phyloP scores from a whole-genome alignment of 2,888 invertebrate species.

The Pseudolycoriella hygida region DNA sequence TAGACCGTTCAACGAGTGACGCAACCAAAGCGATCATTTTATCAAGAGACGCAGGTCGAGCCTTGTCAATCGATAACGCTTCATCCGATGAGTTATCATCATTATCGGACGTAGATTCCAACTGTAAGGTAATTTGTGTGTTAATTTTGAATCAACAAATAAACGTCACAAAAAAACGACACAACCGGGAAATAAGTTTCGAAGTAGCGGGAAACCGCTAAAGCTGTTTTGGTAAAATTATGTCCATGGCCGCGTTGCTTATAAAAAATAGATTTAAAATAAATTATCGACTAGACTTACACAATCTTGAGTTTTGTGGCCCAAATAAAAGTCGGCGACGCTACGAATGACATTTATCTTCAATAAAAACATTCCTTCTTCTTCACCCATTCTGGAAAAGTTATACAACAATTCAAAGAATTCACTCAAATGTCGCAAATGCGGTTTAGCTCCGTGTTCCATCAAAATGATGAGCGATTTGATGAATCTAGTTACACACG shows the following conservation, averaged over 20 bases:
- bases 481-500: slow-evolving; percentile 85
- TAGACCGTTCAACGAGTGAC: slow-evolving; percentile 71
- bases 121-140: slow-evolving; percentile 16
- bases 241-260: no score
- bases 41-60: slow-evolving; percentile 78
- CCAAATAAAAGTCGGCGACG: slow-evolving; percentile 84
- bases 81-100: slow-evolving; percentile 35
- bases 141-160: no score
- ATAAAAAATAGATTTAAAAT: no score
- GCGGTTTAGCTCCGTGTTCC: slow-evolving; percentile 76
- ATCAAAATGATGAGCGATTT: slow-evolving; percentile 69
- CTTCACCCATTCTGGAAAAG: slow-evolving; percentile 89
- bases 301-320: slow-evolving; percentile 58
- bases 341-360: slow-evolving; percentile 74
- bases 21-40: slow-evolving; percentile 90
- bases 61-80: slow-evolving; percentile 42
- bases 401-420: slow-evolving; percentile 85
- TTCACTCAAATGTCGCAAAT: slow-evolving; percentile 75
- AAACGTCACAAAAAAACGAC: no score
- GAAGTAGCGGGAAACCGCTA: no score
- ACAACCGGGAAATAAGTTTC: no score
- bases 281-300: slow-evolving; percentile 36
- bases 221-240: no score
- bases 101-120: slow-evolving; percentile 29
- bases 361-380: slow-evolving; percentile 75